Evolutionary conservation across 2,113 vertebrate genomes (phyloP).

Genomic region (Bagarius yarrelli): DNA sequence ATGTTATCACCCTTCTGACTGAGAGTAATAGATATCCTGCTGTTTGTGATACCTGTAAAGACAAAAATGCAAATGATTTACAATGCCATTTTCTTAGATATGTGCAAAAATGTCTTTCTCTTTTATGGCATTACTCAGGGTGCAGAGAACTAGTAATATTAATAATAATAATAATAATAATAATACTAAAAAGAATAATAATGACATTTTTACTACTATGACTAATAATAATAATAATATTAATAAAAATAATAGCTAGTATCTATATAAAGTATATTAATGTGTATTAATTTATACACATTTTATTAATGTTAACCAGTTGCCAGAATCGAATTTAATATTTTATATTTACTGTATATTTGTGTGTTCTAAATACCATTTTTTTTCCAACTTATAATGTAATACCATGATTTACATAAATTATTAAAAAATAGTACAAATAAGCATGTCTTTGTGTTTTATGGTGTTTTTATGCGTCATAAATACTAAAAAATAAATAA

Average conservation of each 20-base stretch:
- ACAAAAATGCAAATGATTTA: background rate
- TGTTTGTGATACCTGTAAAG: slow-evolving; percentile 49
- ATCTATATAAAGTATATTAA: background rate
- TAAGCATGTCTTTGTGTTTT: too few species aligned
- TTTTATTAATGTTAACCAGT: too few species aligned
- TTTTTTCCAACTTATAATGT: background rate
- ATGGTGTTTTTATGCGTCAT: background rate
- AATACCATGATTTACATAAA: too few species aligned
- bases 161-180: background rate
- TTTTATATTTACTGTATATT: background rate
- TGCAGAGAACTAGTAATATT: background rate
- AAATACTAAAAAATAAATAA: background rate
- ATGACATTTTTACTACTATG: too few species aligned
- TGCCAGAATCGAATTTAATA: background rate
- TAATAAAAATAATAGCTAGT: background rate
- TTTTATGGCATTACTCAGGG: background rate
- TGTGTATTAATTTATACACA: too few species aligned
- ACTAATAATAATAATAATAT: background rate
- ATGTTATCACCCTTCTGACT: background rate
- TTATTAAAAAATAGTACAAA: too few species aligned
- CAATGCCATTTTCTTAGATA: too few species aligned
- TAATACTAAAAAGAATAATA: background rate
- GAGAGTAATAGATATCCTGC: slow-evolving; percentile 38
- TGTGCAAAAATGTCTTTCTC: background rate
- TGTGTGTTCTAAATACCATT: background rate